Evolutionary conservation across 2,888 invertebrate species (phyloP).

Genomic region (Resseliella maxima): DNA sequence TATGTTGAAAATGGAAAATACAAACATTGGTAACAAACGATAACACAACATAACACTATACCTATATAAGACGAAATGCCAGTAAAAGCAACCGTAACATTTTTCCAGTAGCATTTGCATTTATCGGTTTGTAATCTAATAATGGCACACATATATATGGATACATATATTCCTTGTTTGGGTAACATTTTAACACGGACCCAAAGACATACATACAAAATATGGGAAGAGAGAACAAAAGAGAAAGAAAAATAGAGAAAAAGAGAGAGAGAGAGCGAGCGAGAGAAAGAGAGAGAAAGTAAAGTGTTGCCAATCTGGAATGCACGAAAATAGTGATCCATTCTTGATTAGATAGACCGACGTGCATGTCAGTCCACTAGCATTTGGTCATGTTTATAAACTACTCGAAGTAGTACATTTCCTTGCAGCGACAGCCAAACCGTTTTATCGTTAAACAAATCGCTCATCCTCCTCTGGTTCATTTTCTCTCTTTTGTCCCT

Average conservation of each 20-base stretch:
- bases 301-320: not conserved
- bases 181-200: too few relatives aligned
- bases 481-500: not conserved
- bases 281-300: too few relatives aligned
- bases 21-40: not conserved
- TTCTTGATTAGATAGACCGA: not conserved
- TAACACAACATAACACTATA: too few relatives aligned
- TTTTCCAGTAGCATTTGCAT: slow-evolving; percentile 1
- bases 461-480: not conserved
- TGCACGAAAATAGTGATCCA: slow-evolving; percentile 21
- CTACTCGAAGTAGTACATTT: not conserved
- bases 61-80: not conserved
- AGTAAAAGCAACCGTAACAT: not conserved
- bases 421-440: not conserved
- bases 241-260: too few relatives aligned
- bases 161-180: too few relatives aligned
- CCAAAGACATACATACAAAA: too few relatives aligned
- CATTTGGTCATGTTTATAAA: not conserved
- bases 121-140: not conserved
- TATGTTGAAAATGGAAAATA: not conserved
- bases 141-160: not conserved
- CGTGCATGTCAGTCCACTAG: not conserved
- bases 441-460: not conserved
- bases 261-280: too few relatives aligned
- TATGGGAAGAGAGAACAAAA: too few relatives aligned